These are phyloP conservation scores for Drosophila dives DNA, from an alignment of 2,888 invertebrate species.

Conservation along the genomic window DNA sequence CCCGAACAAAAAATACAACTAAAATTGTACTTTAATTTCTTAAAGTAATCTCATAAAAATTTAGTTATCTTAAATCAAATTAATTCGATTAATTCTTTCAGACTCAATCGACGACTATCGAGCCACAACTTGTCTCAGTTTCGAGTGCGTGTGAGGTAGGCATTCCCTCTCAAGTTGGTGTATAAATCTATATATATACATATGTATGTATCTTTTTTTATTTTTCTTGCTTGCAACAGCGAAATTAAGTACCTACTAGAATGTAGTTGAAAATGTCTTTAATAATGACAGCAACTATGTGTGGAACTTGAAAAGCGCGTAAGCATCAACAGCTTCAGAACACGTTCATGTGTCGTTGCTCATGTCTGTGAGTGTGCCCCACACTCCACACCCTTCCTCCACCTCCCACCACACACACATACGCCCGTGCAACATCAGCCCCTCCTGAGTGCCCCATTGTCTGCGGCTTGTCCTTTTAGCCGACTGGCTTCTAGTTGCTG, in stretches of 20 bases:
- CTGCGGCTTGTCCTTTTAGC: slow-evolving; percentile 29
- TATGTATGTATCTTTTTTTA: background rate
- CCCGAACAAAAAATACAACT: background rate
- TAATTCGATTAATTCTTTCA: background rate
- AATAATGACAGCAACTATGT: slow-evolving; percentile 80
- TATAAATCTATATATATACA: background rate
- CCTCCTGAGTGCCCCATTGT: slow-evolving; percentile 1
- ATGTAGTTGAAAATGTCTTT: slow-evolving; percentile 81
- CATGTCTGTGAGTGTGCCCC: slow-evolving; percentile 35
- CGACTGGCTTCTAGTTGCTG: slow-evolving; percentile 24
- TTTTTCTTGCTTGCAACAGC: slow-evolving; percentile 16
- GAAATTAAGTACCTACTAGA: slow-evolving; percentile 80
- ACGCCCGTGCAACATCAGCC: background rate
- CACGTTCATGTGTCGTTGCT: slow-evolving; percentile 71
- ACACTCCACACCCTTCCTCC: background rate
- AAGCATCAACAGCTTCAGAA: slow-evolving; percentile 74
- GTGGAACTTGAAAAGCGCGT: slow-evolving; percentile 81
- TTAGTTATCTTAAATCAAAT: background rate
- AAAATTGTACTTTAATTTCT: background rate
- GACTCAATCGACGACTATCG: background rate
- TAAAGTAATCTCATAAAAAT: background rate
- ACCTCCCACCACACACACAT: background rate
- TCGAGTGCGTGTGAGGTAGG: slow-evolving; percentile 70
- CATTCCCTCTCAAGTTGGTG: slow-evolving; percentile 37
- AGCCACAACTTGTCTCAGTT: background rate